Conservation (phyloP, 2,113 vertebrate species). For the Crypturellus undulatus region DNA sequence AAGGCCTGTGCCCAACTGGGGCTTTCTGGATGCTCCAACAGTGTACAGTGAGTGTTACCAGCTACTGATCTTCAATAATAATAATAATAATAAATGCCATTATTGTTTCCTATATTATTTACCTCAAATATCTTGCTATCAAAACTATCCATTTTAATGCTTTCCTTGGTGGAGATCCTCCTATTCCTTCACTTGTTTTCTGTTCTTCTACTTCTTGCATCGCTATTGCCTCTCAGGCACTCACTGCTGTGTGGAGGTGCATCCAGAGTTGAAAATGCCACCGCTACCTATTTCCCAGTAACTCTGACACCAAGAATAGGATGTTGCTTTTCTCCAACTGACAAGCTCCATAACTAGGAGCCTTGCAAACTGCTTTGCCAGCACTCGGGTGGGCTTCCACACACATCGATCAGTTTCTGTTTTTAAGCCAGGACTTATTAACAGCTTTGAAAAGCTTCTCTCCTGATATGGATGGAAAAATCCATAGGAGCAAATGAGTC, state of each 20-base stretch:
- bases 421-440: neutral
- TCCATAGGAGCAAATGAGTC: neutral
- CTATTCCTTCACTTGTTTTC: neutral
- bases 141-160: neutral
- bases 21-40: neutral
- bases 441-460: neutral
- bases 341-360: neutral
- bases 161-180: neutral
- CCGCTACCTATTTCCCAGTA: neutral
- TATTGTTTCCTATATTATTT: neutral
- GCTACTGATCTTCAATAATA: neutral
- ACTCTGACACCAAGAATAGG: neutral
- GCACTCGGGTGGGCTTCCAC: neutral
- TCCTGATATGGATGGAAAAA: neutral
- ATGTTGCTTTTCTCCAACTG: neutral
- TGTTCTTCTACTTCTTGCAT: neutral
- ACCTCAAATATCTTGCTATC: neutral
- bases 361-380: neutral
- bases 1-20: rapidly evolving
- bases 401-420: neutral
- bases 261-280: neutral
- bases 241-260: neutral
- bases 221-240: neutral
- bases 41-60: neutral
- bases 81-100: neutral